A percentile compares a stretch with the other conserved stretches of the same genome.
phyloP scores from a whole-genome alignment of 2,888 invertebrate genomes.

The Catocala fraxini region DNA sequence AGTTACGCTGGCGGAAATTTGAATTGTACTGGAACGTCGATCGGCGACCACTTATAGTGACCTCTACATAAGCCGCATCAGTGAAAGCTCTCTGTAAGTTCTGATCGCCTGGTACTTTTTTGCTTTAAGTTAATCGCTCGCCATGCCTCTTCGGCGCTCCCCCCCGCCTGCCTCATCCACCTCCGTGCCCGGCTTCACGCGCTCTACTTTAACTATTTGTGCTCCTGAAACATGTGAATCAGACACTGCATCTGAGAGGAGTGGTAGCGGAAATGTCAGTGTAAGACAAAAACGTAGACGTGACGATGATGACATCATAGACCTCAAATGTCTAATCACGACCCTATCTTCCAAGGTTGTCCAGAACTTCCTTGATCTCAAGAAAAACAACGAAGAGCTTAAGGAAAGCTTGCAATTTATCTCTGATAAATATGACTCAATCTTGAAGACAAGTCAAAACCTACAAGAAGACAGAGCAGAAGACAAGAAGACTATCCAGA shows the following conservation, averaged over 20 bases:
- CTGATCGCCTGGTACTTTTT: too few relatives aligned
- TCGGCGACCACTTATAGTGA: too few relatives aligned
- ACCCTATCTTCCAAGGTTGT: slow-evolving; percentile 2
- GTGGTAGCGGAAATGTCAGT: not conserved
- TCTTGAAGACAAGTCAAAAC: not conserved
- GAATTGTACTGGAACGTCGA: too few relatives aligned
- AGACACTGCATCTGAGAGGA: not conserved
- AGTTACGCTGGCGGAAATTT: too few relatives aligned
- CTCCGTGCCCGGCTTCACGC: too few relatives aligned
- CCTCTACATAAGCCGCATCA: too few relatives aligned
- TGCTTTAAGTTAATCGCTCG: too few relatives aligned
- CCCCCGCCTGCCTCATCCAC: too few relatives aligned
- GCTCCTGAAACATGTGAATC: slow-evolving; percentile 5
- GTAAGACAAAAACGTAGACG: slow-evolving; percentile 9
- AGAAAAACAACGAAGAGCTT: slow-evolving; percentile 3
- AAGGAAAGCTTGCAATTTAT: slow-evolving; percentile 12
- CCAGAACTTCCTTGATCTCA: slow-evolving; percentile 3
- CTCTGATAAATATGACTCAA: slow-evolving; percentile 9
- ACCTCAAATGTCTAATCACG: slow-evolving; percentile 3
- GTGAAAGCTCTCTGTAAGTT: too few relatives aligned
- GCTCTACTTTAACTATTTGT: too few relatives aligned
- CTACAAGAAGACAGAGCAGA: slow-evolving; percentile 2
- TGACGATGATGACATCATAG: slow-evolving; percentile 5
- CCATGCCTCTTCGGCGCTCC: too few relatives aligned
- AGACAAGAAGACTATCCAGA: slow-evolving; percentile 4